phyloP scores from a whole-genome alignment of 2,113 vertebrate genomes.

The Pterocles orientalis region DNA sequence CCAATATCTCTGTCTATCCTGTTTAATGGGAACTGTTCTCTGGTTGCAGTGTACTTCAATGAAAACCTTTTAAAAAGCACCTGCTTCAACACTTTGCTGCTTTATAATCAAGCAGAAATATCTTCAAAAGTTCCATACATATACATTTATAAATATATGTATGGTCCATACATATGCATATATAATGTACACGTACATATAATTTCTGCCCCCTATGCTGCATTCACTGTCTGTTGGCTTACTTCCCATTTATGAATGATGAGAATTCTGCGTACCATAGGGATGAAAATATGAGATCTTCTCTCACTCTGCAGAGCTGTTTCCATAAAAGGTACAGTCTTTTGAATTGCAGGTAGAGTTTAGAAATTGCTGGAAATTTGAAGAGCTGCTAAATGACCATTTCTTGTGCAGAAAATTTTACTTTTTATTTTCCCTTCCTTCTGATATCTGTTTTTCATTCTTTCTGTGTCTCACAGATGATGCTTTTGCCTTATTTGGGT shows the following conservation, averaged over 20 bases:
- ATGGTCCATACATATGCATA: no score
- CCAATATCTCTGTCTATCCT: not conserved
- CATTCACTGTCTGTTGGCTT: not conserved
- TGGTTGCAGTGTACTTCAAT: not conserved
- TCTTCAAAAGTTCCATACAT: not conserved
- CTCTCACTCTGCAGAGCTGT: not conserved
- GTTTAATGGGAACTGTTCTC: not conserved
- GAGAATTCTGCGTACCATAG: not conserved
- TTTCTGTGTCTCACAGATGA: not conserved
- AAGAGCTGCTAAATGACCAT: not conserved
- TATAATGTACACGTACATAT: not conserved
- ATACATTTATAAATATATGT: fast-evolving
- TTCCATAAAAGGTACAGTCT: not conserved
- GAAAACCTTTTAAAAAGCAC: not conserved
- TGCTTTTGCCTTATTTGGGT: not conserved
- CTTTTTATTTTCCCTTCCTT: not conserved
- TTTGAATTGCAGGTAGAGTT: not conserved
- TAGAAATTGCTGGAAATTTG: not conserved
- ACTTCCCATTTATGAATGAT: not conserved
- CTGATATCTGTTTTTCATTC: not conserved
- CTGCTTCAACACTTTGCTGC: not conserved
- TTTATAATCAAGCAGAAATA: not conserved
- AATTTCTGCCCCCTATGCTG: not conserved
- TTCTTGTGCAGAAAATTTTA: not conserved
- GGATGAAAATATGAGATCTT: not conserved